Percentiles rank a stretch among this genome's conserved stretches.
Conservation (phyloP, 2,797 vertebrate genomes). For the Salarias fasciatus region DNA sequence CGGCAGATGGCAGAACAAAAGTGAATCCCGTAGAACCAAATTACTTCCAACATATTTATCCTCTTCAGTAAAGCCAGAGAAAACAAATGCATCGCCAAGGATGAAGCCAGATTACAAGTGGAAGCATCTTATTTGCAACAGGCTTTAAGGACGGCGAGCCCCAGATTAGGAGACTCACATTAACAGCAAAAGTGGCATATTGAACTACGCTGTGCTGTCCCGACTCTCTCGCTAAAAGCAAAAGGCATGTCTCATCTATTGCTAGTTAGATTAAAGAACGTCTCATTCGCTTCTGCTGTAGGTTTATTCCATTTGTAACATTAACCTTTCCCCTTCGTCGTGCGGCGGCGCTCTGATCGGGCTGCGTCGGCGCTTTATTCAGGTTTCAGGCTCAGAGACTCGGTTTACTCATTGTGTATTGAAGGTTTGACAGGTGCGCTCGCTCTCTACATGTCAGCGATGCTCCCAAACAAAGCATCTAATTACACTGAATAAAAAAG, state of each 20-base stretch:
- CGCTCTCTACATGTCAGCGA: background rate
- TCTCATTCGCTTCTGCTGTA: slow-evolving; percentile 17
- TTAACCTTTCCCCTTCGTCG: slow-evolving; percentile 20
- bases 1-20: slow-evolving; percentile 65
- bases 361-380: slow-evolving; percentile 30
- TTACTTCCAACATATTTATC: slow-evolving; percentile 55
- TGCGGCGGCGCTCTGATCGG: slow-evolving; percentile 15
- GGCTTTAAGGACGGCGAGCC: slow-evolving; percentile 42
- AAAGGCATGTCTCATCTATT: no score
- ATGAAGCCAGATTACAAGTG: slow-evolving; percentile 21
- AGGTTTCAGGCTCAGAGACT: slow-evolving; percentile 24
- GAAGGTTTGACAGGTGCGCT: background rate
- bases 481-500: background rate
- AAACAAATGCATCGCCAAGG: slow-evolving; percentile 48
- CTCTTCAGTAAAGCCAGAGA: slow-evolving; percentile 48
- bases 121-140: slow-evolving; percentile 28
- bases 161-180: slow-evolving; percentile 2
- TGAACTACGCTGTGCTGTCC: no score
- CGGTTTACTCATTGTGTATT: slow-evolving; percentile 5
- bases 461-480: background rate
- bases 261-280: no score
- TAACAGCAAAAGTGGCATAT: background rate
- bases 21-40: slow-evolving; percentile 48
- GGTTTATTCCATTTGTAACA: slow-evolving; percentile 44
- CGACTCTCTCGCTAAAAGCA: no score